Evolutionary conservation across 2,888 invertebrate genomes (phyloP).

Genomic region (Lithophane leautieri): DNA sequence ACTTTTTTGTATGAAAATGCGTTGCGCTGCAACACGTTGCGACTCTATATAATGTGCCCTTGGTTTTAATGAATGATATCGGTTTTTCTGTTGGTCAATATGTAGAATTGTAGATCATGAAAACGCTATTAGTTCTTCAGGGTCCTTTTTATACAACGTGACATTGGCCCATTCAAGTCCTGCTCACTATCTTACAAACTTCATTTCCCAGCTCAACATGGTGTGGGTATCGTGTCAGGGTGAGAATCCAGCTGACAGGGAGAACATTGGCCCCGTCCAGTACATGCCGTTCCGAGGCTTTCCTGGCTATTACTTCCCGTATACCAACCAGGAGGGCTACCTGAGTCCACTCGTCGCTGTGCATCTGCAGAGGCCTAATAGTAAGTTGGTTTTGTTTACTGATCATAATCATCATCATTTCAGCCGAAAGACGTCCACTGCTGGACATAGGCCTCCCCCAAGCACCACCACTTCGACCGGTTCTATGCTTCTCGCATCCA

Average conservation of each 20-base stretch:
- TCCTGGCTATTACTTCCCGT: slow-evolving; percentile 97
- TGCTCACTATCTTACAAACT: neutral
- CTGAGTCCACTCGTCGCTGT: slow-evolving; percentile 97
- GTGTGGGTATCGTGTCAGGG: slow-evolving; percentile 98
- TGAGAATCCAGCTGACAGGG: slow-evolving; percentile 97
- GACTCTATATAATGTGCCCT: neutral
- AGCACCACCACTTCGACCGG: too few species aligned
- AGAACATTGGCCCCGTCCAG: slow-evolving; percentile 96
- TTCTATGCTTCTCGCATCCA: too few species aligned
- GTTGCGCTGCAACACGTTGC: neutral
- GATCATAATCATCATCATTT: too few species aligned
- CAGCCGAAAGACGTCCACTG: too few species aligned
- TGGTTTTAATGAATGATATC: neutral
- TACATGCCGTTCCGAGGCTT: slow-evolving; percentile 96
- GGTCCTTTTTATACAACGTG: neutral
- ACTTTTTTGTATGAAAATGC: neutral
- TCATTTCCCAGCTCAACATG: slow-evolving; percentile 91
- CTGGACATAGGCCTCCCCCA: too few species aligned
- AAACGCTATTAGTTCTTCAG: neutral
- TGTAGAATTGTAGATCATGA: neutral
- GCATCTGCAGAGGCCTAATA: slow-evolving; percentile 94
- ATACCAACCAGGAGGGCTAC: slow-evolving; percentile 96
- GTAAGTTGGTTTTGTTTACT: slow-evolving; percentile 83
- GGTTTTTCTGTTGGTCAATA: neutral
- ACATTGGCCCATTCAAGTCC: neutral